These are phyloP conservation scores for Ricordea florida DNA, from an alignment of 92 coral and sea anemone species.

Conservation along the genomic window DNA sequence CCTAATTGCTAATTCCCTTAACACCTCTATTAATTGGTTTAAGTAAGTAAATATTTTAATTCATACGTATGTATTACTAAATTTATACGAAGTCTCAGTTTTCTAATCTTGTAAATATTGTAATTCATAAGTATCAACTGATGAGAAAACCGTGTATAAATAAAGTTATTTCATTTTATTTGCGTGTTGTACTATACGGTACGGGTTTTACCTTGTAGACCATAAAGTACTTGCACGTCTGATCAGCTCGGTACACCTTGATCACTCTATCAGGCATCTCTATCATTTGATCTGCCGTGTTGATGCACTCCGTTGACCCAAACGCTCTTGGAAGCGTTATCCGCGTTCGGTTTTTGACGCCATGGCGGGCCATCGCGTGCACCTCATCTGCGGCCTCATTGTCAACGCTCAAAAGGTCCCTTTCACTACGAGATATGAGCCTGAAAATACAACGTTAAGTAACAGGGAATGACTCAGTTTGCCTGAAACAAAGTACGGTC, in stretches of 20 bases:
- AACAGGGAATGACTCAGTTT: too few relatives aligned
- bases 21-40: too few relatives aligned
- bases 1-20: too few relatives aligned
- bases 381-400: constrained; percentile 76
- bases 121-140: too few relatives aligned
- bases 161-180: too few relatives aligned
- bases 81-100: too few relatives aligned
- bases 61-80: too few relatives aligned
- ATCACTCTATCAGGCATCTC: constrained; percentile 92
- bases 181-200: neutral
- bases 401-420: constrained; percentile 78
- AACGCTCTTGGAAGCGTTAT: constrained; percentile 77
- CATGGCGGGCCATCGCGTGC: constrained; percentile 69
- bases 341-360: constrained; percentile 60
- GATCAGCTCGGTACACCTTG: constrained; percentile 88
- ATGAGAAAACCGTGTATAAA: too few relatives aligned
- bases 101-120: too few relatives aligned
- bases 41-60: too few relatives aligned
- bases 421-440: constrained; percentile 82
- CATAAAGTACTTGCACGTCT: constrained; percentile 92
- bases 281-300: constrained; percentile 59
- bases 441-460: too few relatives aligned
- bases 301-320: constrained; percentile 80
- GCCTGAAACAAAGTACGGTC: too few relatives aligned
- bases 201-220: constrained; percentile 75